Percentiles rank a stretch among this genome's conserved stretches.
These are phyloP conservation scores for Chaetodon auriga DNA, from an alignment of 2,113 vertebrate genomes.

Conservation along the genomic window DNA sequence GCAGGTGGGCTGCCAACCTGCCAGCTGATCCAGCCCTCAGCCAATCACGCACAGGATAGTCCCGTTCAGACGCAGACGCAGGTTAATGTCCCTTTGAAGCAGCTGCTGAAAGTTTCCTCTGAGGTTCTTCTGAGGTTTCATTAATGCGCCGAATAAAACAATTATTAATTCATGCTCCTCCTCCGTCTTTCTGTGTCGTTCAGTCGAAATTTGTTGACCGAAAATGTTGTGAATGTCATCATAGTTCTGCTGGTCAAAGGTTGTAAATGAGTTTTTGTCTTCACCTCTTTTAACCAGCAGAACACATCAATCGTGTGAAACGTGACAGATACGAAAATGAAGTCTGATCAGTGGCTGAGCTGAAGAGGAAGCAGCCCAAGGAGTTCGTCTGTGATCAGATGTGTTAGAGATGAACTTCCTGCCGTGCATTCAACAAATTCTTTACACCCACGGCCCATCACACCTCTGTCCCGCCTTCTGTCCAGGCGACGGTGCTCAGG, in stretches of 20 bases:
- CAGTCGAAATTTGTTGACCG: too few relatives aligned
- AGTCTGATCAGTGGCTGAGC: too few relatives aligned
- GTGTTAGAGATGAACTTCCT: not conserved
- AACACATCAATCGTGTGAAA: too few relatives aligned
- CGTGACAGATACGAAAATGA: too few relatives aligned
- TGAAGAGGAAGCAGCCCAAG: too few relatives aligned
- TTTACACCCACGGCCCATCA: not conserved
- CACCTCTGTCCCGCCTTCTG: not conserved
- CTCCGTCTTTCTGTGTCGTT: too few relatives aligned
- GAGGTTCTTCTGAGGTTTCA: not conserved
- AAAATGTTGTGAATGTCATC: too few relatives aligned
- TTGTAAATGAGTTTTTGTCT: too few relatives aligned
- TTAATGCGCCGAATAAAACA: not conserved
- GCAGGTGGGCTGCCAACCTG: not conserved
- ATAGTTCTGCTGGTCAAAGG: too few relatives aligned
- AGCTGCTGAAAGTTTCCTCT: not conserved
- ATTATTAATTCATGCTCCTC: too few relatives aligned
- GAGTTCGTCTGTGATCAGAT: not conserved
- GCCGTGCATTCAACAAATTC: not conserved
- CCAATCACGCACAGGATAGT: slow-evolving; percentile 27
- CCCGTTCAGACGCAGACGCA: not conserved
- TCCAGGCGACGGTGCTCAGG: not conserved
- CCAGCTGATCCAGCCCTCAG: not conserved
- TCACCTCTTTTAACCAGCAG: too few relatives aligned
- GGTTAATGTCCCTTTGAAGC: slow-evolving; percentile 29